Evolutionary conservation across 1,140 invertebrate species (phyloP).

Genomic region (Spodoptera frugiperda): DNA sequence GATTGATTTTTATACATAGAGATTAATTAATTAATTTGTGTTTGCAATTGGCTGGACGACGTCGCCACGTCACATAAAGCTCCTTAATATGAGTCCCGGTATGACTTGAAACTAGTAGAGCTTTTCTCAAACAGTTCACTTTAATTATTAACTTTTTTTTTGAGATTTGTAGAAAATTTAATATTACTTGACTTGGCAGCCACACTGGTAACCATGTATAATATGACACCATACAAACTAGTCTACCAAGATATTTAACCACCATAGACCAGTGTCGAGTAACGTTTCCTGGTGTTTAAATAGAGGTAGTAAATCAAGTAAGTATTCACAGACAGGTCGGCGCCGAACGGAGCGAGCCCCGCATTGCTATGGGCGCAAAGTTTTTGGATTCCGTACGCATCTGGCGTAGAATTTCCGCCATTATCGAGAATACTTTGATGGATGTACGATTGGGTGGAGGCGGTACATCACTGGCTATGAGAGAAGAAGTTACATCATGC

Average conservation of each 20-base stretch:
- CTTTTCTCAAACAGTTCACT: too few relatives aligned
- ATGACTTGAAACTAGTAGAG: too few relatives aligned
- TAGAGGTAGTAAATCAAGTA: slow-evolving; percentile 8
- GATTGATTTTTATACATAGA: too few relatives aligned
- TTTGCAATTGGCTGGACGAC: too few relatives aligned
- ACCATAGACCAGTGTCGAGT: not conserved
- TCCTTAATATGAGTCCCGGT: too few relatives aligned
- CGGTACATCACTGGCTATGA: not conserved
- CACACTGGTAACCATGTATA: too few relatives aligned
- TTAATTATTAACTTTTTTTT: too few relatives aligned
- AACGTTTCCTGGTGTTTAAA: not conserved
- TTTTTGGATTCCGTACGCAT: slow-evolving; percentile 43
- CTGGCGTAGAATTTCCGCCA: slow-evolving; percentile 30
- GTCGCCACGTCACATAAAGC: too few relatives aligned
- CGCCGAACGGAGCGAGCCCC: not conserved
- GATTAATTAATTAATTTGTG: too few relatives aligned
- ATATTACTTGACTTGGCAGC: too few relatives aligned
- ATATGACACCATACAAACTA: too few relatives aligned
- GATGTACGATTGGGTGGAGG: not conserved
- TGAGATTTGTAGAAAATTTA: too few relatives aligned
- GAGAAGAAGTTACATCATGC: not conserved
- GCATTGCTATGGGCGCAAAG: slow-evolving; percentile 23
- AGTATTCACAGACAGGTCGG: not conserved
- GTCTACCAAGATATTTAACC: not conserved
- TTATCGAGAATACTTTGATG: slow-evolving; percentile 22